Evolutionary conservation across 2,113 vertebrate genomes (phyloP).

Genomic region (Thamnaconus septentrionalis): DNA sequence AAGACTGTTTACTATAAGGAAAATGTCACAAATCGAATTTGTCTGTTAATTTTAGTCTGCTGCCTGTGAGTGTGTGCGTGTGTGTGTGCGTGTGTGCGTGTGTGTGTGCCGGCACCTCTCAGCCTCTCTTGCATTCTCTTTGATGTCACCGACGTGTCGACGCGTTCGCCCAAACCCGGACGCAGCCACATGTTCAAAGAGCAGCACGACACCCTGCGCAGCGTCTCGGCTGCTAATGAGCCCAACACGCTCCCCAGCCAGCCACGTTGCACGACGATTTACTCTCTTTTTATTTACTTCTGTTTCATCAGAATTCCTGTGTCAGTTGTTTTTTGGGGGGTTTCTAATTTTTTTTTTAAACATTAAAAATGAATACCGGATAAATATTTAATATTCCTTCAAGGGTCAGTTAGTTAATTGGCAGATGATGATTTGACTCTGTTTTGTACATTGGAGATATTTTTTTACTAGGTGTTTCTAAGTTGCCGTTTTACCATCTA

Average conservation of each 20-base stretch:
- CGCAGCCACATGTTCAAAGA: conserved; percentile 43
- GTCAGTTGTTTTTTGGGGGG: background rate
- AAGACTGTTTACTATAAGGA: too few species aligned
- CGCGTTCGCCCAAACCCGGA: conserved; percentile 23
- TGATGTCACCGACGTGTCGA: conserved; percentile 54
- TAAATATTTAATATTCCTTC: too few species aligned
- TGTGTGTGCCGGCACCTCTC: conserved; percentile 14
- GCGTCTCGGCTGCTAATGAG: conserved; percentile 52
- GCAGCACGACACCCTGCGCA: conserved; percentile 26
- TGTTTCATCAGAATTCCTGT: background rate
- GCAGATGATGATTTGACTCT: too few species aligned
- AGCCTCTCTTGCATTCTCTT: conserved; percentile 58
- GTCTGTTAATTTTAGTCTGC: background rate
- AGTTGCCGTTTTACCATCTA: too few species aligned
- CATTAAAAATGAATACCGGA: too few species aligned
- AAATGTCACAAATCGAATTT: conserved; percentile 6
- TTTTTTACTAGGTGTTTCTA: too few species aligned
- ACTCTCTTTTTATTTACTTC: background rate
- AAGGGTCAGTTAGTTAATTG: too few species aligned
- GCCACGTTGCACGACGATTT: background rate
- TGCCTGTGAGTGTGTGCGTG: background rate
- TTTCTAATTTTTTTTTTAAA: too few species aligned
- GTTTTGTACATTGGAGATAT: too few species aligned
- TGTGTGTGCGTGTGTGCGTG: conserved; percentile 2
- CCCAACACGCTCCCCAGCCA: background rate